Evolutionary conservation across 2,113 vertebrate genomes (phyloP).

Genomic region (Carassius gibelio): DNA sequence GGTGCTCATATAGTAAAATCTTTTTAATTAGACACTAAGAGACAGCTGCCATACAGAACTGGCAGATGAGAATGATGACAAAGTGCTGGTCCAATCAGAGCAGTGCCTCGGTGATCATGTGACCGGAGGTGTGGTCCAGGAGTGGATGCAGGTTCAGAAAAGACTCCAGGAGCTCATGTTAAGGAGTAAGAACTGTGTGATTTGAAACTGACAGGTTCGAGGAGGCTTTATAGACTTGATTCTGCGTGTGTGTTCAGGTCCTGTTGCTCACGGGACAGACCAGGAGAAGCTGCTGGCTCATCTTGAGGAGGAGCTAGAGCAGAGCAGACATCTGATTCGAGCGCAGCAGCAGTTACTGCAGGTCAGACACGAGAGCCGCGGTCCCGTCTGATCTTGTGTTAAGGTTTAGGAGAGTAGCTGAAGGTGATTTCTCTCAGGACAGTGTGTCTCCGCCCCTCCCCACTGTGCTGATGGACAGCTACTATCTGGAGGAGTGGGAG

Average conservation of each 20-base stretch:
- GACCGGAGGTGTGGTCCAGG: conserved; percentile 70
- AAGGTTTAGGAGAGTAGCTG: no score
- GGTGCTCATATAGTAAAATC: not conserved
- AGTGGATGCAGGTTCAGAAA: conserved; percentile 73
- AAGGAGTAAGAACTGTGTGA: conserved; percentile 58
- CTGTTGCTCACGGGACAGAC: conserved; percentile 63
- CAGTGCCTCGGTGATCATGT: conserved; percentile 66
- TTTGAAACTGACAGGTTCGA: not conserved
- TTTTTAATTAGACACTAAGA: conserved; percentile 50
- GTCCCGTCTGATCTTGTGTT: no score
- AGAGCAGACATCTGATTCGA: conserved; percentile 72
- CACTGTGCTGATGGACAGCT: conserved; percentile 66
- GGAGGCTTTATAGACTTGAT: not conserved
- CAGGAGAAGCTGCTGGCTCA: conserved; percentile 77
- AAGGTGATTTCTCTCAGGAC: conserved; percentile 61
- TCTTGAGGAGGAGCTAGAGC: conserved; percentile 71
- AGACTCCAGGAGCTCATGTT: conserved; percentile 58
- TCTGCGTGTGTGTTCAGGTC: conserved; percentile 52
- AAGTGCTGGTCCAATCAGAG: conserved; percentile 66
- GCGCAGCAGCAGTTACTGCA: conserved; percentile 76
- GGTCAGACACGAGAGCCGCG: conserved; percentile 54
- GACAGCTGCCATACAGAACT: conserved; percentile 27
- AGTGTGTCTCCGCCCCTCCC: conserved; percentile 56
- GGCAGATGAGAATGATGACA: conserved; percentile 43
- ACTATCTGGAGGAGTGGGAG: conserved; percentile 80